Evolutionary conservation across 2,797 vertebrate species (phyloP).

Genomic region (Epinephelus coioides): DNA sequence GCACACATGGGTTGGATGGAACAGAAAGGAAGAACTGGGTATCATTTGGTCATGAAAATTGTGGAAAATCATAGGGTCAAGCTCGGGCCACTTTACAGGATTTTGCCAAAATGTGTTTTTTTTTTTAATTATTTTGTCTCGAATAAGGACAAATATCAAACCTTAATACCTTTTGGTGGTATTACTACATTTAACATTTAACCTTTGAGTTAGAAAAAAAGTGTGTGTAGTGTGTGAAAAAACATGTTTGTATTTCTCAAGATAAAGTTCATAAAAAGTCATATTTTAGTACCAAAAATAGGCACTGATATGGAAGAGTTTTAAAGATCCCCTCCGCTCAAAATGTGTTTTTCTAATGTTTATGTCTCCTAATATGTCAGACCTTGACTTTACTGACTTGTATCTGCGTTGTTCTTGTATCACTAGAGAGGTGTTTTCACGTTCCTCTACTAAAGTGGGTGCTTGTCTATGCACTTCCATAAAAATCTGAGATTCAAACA

Average conservation of each 20-base stretch:
- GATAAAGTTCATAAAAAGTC: not conserved
- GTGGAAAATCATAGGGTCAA: not conserved
- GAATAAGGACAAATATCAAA: not conserved
- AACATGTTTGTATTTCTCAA: not conserved
- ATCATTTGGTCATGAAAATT: conserved; percentile 14
- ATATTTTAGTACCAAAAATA: too few relatives aligned
- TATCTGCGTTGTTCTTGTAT: too few relatives aligned
- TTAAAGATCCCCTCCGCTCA: too few relatives aligned
- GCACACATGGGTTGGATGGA: not conserved
- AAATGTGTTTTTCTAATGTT: too few relatives aligned
- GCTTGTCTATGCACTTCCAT: too few relatives aligned
- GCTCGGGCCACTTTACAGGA: not conserved
- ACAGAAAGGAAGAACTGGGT: conserved; percentile 10
- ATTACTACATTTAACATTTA: not conserved
- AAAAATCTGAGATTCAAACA: too few relatives aligned
- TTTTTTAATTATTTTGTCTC: not conserved
- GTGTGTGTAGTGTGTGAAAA: not conserved
- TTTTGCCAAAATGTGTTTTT: not conserved
- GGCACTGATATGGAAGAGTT: too few relatives aligned
- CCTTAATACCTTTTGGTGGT: not conserved
- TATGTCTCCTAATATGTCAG: too few relatives aligned
- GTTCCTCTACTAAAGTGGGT: too few relatives aligned
- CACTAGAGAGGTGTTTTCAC: too few relatives aligned
- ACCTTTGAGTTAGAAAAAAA: not conserved
- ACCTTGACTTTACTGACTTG: too few relatives aligned